Conservation (phyloP, 2,888 invertebrate species). For the Cactoblastis cactorum region DNA sequence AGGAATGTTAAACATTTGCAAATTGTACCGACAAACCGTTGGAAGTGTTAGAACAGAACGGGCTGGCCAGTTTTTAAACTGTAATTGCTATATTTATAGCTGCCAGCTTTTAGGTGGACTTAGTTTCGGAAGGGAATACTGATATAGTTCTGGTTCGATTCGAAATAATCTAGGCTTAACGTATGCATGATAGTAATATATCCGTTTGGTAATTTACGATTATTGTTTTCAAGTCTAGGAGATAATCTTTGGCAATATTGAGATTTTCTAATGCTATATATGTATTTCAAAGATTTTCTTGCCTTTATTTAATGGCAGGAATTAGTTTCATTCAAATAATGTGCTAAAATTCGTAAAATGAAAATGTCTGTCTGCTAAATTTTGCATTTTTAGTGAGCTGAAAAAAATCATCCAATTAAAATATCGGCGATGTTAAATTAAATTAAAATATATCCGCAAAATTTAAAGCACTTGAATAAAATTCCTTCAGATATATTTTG, state of each 20-base stretch:
- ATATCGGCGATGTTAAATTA: not conserved
- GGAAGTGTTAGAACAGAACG: conserved; percentile 24
- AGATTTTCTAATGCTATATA: not conserved
- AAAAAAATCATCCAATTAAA: not conserved
- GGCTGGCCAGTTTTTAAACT: conserved; percentile 24
- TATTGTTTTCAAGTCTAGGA: not conserved
- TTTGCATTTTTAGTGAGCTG: not conserved
- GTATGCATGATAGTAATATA: conserved; percentile 10
- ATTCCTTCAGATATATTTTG: not conserved
- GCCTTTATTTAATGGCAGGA: too few relatives aligned
- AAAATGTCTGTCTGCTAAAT: too few relatives aligned
- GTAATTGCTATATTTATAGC: conserved; percentile 37
- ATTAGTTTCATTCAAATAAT: too few relatives aligned
- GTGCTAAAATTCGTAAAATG: not conserved
- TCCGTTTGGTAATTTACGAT: conserved; percentile 1
- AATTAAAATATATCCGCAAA: not conserved
- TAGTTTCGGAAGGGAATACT: not conserved
- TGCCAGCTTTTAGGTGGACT: conserved; percentile 16
- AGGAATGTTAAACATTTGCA: conserved; percentile 20
- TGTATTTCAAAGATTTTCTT: not conserved
- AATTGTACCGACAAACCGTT: conserved; percentile 31
- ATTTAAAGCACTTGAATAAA: not conserved
- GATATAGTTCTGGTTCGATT: conserved; percentile 16
- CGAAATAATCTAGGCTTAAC: conserved; percentile 10
- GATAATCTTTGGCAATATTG: not conserved